Evolutionary conservation across 1,140 invertebrate species (phyloP), one percentile per base, ranked within the genome.

Genomic region (Eurosta solidaginis): DNA sequence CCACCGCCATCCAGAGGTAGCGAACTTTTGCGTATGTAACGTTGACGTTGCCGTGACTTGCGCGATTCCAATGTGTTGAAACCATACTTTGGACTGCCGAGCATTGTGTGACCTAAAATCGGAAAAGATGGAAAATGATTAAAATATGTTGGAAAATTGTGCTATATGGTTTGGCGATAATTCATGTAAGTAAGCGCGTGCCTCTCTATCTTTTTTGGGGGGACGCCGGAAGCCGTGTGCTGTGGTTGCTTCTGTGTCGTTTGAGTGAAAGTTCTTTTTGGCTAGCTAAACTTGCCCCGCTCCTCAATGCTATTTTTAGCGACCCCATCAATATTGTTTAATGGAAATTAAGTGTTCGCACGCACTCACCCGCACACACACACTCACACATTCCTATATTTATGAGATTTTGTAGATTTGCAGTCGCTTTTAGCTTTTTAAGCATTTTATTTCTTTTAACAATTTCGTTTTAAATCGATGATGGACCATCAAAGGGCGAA

Each of bases 41-140:
- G 81, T 76, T 85, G 85, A 0, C 85, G 82, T 68, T 84, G 87
- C n/a, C 85, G 82, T 20, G 84, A 88, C 75, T 87, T 87, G 45
- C 87, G 83, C 40, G 87, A 88, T 74, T 88, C 87, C 79, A 88
- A 78, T 17, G 87, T 88, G 80, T 82, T 88, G 79, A 85, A 88
- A 81, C 86, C 87, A 78, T 87, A 88, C 84, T 88, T 88, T 76
- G 86, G 86, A 77, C 87, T 88, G 40, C 85, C 85, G 78, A 86
- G 78, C 12, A 82, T 77, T 14, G 85, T 84, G 80, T 87, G 83
- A 81, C 86, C 85, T 86, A 78, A 12, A 52, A 73, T 12, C 6
- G 36, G 52, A n/a, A 73, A 59, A 54, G 68, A 52, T 27, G 9
- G 44, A 77, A 52, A 78, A 59, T 29, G 44, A 14, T 40, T 40